These are phyloP conservation scores for Heterotis niloticus DNA, from an alignment of 2,113 vertebrate genomes.

Conservation along the genomic window DNA sequence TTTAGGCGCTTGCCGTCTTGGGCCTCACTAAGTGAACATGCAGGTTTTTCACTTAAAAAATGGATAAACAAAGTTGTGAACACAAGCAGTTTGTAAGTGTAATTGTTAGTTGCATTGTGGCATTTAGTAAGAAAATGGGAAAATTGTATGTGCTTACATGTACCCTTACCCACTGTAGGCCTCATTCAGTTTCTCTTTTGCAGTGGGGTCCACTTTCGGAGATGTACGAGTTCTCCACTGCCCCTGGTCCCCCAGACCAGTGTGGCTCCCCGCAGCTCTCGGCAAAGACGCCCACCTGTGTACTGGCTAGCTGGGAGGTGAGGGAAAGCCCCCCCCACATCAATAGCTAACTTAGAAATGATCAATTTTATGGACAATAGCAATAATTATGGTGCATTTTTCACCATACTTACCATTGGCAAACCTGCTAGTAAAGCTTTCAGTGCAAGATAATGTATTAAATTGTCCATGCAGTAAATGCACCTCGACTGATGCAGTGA, in stretches of 20 bases:
- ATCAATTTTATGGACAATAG: neutral
- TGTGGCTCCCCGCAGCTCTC: slow-evolving; percentile 59
- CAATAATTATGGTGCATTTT: neutral
- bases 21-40: neutral
- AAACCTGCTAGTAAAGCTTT: neutral
- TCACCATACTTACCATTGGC: neutral
- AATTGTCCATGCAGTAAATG: neutral
- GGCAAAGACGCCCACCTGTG: slow-evolving; percentile 62
- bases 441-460: slow-evolving; percentile 4
- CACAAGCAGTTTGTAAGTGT: no score
- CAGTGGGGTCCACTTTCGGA: slow-evolving; percentile 66
- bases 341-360: no score
- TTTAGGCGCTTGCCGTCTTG: neutral
- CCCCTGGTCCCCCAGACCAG: slow-evolving; percentile 63
- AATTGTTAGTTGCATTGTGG: no score
- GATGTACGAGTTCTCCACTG: slow-evolving; percentile 58
- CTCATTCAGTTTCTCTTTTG: slow-evolving; percentile 16
- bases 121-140: no score
- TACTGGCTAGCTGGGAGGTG: slow-evolving; percentile 68
- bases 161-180: no score
- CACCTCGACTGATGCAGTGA: neutral
- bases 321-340: slow-evolving; percentile 22
- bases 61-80: no score
- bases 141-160: neutral
- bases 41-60: no score